Percentiles rank a stretch among this genome's conserved stretches.
phyloP scores from a whole-genome alignment of 2,113 vertebrate species.

The Melanostigma gelatinosum region DNA sequence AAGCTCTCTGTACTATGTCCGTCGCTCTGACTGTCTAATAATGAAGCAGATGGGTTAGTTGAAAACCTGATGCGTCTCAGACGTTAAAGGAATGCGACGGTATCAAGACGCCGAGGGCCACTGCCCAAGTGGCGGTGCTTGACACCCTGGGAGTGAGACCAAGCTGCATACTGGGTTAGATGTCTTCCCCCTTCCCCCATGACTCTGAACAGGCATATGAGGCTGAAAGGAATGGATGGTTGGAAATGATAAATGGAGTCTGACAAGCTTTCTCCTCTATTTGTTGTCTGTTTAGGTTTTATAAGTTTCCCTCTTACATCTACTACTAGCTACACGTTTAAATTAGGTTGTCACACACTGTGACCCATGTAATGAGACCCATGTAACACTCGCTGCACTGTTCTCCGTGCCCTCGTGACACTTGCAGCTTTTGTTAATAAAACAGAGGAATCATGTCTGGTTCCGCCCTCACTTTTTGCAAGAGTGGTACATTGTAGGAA shows the following conservation, averaged over 20 bases:
- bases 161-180: background rate
- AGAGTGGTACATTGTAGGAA: conserved; percentile 14
- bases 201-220: conserved; percentile 6
- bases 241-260: conserved; percentile 12
- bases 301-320: conserved; percentile 15
- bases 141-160: background rate
- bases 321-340: background rate
- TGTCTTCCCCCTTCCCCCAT: background rate
- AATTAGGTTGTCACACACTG: conserved; percentile 49
- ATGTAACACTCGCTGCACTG: conserved; percentile 27
- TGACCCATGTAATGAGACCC: conserved; percentile 52
- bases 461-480: background rate
- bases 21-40: background rate
- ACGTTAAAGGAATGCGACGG: background rate
- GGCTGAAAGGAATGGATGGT: background rate
- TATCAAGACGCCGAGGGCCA: background rate
- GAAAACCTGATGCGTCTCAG: background rate
- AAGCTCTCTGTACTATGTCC: background rate
- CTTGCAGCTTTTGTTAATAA: conserved; percentile 27
- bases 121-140: background rate
- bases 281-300: conserved; percentile 33
- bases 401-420: conserved; percentile 37
- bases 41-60: background rate
- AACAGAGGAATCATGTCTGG: conserved; percentile 11
- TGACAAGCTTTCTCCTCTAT: conserved; percentile 3